Base-by-base conservation (phyloP, 2,888 invertebrate species). In the Meteorus cinctellus region DNA sequence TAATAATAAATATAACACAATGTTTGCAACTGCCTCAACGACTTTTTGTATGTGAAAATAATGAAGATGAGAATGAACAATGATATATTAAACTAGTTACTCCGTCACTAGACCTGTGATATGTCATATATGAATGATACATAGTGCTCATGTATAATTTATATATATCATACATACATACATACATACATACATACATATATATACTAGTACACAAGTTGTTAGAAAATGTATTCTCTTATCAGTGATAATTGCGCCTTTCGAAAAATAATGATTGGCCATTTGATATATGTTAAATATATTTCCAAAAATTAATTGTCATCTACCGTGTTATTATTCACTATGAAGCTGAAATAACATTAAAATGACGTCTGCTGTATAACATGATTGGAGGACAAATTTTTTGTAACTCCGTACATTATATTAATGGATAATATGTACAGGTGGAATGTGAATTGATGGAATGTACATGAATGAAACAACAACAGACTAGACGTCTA, bases 51-150 rank as follows among this genome's bases (percentile, higher is more conserved):
- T 27, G 45, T 70, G 62, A 51, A 73, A 41, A 29, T n/a, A 29
- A 66, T 59, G 65, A 34, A n/a, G 34, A 59, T 31, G 45, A 65
- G 19, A 19, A 63, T 5, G 36, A 66, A 66, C 48, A 48, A 31
- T 34, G 55, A 65, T 19, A 34, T 48, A 6, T 41, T 29, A 45
- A 74, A 66, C 41, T 59, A 29, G n/a, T 65, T 68, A 68, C 41
- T 16, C 16, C 55, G 31, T 68, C 45, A 68, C 3, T 60, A 67
- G 67, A 72, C 79, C 75, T 81, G 76, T 77, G 81, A 74, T 82
- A 82, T 78, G 67, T 76, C 79, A 76, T 72, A 78, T 66, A 77
- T 74, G 48, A 69, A 77, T 80, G 78, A 72, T 62, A 55, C 75
- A 75, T 75, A 75, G 8, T 19, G 8, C 71, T 79, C 79, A 75